Percentiles rank a stretch among this genome's conserved stretches.
Conservation (phyloP, 2,888 invertebrate genomes). For the Platynereis dumerilii region DNA sequence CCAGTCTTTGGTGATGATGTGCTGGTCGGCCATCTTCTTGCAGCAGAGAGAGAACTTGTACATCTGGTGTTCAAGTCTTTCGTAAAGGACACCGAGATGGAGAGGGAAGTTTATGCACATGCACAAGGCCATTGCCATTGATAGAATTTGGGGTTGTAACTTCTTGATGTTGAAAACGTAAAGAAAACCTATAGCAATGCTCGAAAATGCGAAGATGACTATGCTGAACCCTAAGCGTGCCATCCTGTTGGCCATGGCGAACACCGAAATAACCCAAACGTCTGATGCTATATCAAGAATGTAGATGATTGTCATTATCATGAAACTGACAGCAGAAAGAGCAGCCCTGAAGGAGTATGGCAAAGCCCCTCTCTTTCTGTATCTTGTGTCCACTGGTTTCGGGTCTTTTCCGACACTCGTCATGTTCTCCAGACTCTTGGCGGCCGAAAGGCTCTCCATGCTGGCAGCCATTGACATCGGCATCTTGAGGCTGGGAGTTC, state of each 20-base stretch:
- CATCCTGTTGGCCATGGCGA: conserved; percentile 18
- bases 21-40: conserved; percentile 12
- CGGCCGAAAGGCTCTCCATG: no score
- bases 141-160: background rate
- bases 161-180: conserved; percentile 20
- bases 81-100: conserved; percentile 31
- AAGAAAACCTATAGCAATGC: conserved; percentile 17
- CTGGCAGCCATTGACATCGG: no score
- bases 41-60: background rate
- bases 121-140: conserved; percentile 20
- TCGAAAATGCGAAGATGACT: conserved; percentile 8
- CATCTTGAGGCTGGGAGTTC: no score
- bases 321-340: conserved; percentile 20
- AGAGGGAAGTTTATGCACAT: conserved; percentile 31
- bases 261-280: conserved; percentile 27
- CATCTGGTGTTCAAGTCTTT: conserved; percentile 14
- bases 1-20: conserved; percentile 25
- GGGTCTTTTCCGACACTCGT: no score
- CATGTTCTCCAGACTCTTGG: no score
- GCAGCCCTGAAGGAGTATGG: conserved; percentile 11
- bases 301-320: conserved; percentile 31
- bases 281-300: conserved; percentile 28
- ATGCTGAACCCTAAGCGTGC: conserved; percentile 16
- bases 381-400: no score
- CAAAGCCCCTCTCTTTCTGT: no score